Evolutionary conservation across 35 echinoderm and acorn worm species (phyloP), one percentile per base, ranked within the genome.

Genomic region (Apostichopus japonicus): DNA sequence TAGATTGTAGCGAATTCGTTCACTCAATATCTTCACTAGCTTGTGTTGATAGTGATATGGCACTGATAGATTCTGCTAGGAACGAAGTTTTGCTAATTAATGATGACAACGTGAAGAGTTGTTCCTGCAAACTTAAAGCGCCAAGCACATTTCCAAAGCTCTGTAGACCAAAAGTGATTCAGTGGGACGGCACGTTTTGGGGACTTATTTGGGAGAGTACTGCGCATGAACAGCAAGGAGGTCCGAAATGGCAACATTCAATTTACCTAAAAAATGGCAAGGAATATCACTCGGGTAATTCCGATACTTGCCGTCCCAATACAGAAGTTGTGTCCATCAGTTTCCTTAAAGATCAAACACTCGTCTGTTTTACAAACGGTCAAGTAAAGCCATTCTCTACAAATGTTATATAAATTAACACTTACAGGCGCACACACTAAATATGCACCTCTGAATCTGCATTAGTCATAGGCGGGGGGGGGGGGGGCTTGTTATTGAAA

Each of bases 161-260:
- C 13, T 82, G 44, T 17, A 82, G 79, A 56, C 23, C 79, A 82
- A 82, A 82, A 25, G 33, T 52, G 11, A 51, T 51, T 56, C 79
- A 82, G 44, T 82, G 79, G 79, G 79, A 82, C 23, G 79, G 79
- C 44, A 82, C 44, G 15, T 82, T 82, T 82, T 82, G 79, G 79
- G 54, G 44, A 5, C 33, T 82, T 0, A 82, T 82, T 82, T 82
- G 79, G 79, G 79, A 82, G n/a, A 82, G 79, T 82, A 82, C 54
- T 56, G 79, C 13, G 8, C 54, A 52, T 56, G 79, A 56, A 54
- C 33, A 82, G n/a, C 44, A 82, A 13, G 79, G 54, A 56, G 79
- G 79, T 16, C 79, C 24, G 7, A 82, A 56, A 54, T 82, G 79
- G 79, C 79, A 56, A 51, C 79, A 82, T 54, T 52, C 79, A 54